phyloP scores from a whole-genome alignment of 1,140 invertebrate species.

The Temnothorax longispinosus region DNA sequence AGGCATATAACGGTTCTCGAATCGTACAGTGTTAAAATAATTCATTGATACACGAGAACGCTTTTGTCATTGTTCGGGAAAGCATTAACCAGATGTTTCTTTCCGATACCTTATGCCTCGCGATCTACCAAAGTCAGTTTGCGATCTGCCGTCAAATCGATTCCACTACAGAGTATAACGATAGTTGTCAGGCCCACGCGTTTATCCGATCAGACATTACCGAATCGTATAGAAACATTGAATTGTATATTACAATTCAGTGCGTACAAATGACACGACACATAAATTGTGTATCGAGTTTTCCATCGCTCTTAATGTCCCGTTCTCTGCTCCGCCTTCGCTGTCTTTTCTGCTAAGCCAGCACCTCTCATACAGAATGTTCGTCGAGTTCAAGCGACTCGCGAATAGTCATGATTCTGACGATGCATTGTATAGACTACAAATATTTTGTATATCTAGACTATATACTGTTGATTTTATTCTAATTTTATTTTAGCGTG shows the following conservation, averaged over 20 bases:
- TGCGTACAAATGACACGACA: background rate
- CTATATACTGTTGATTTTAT: background rate
- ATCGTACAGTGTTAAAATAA: background rate
- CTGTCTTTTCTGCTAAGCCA: constrained; percentile 4
- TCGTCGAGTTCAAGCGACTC: background rate
- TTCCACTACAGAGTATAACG: background rate
- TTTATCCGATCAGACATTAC: background rate
- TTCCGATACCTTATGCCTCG: background rate
- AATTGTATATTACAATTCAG: background rate
- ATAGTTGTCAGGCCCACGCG: background rate
- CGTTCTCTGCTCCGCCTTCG: background rate
- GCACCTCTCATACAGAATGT: background rate
- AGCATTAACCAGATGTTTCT: background rate
- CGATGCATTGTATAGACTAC: background rate
- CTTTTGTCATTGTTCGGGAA: background rate
- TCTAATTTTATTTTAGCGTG: background rate
- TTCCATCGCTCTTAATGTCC: constrained; percentile 1
- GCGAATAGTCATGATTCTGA: background rate
- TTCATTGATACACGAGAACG: background rate
- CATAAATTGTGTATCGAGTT: constrained; percentile 5
- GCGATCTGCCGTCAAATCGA: background rate
- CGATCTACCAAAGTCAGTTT: background rate
- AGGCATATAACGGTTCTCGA: constrained; percentile 19
- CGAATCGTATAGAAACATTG: background rate
- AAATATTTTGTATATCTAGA: background rate